Base-by-base conservation (phyloP, 2,113 vertebrate genomes). In the Tachycineta bicolor region DNA sequence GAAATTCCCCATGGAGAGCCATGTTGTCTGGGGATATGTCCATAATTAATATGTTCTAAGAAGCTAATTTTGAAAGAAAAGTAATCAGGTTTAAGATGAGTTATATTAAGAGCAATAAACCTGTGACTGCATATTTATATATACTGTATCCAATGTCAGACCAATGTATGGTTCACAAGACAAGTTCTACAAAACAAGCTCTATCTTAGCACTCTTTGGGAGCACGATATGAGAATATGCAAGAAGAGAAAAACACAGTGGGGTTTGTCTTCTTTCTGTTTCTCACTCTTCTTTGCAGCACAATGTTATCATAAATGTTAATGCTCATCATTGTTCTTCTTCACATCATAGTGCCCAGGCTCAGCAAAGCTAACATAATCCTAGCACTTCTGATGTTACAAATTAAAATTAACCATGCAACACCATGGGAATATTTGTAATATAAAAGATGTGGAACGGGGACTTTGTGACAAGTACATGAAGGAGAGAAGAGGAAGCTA, bases 41-140 rank as follows among this genome's bases (percentile, higher is more conserved):
- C 81, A 94, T 94, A 96, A 95, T 96, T 90, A 95, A 96, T 67
- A 67, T 43, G 31, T 82, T 95, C 78, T 85, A 55, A 67, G 58
- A 94, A 31, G 75, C 75, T 96, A 96, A 95, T 90, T 96, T 86
- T 87, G 56, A 87, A 92, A 80, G 65, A 92, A 95, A 93, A 93
- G 81, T 92, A 92, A 89, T 89, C 87, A 89, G 87, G 74, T 46
- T 95, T 93, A 85, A 84, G 80, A 91, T 49, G 74, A 87, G 82
- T 85, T 95, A 91, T 94, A 95, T 88, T 95, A 91, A 77, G 91
- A 85, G 9, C 55, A 90, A 84, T 46, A 88, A 90, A 87, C 19
- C 56, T 94, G 79, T 83, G 49, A 76, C 69, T 92, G 74, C 74
- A 79, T 97, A 85, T 94, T 91, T 95, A 71, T n/a, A 44, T 55